Conservation (phyloP, 2,113 vertebrate genomes). For the Psophia crepitans region DNA sequence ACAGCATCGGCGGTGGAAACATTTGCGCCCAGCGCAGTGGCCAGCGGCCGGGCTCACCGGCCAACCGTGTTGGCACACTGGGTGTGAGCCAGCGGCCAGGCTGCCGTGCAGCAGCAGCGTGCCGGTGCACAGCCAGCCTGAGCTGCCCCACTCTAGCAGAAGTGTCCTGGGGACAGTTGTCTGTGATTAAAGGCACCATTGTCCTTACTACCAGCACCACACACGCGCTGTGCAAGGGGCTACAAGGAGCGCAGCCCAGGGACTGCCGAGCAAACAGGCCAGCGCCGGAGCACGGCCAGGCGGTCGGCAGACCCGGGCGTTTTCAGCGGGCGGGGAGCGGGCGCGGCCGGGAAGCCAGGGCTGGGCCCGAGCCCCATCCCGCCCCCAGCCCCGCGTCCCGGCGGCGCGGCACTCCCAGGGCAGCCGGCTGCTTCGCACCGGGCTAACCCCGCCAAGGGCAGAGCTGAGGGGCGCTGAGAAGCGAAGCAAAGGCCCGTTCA, state of each 20-base stretch:
- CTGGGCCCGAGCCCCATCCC: no score
- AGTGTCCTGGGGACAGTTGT: not conserved
- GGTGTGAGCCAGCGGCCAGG: not conserved
- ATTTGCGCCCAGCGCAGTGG: rapidly evolving
- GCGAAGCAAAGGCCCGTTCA: rapidly evolving
- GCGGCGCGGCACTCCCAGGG: not conserved
- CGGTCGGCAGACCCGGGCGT: not conserved
- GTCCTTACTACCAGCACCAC: rapidly evolving
- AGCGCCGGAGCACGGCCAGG: not conserved
- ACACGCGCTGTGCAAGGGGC: not conserved
- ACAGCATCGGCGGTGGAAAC: no score
- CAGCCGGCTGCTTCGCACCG: rapidly evolving
- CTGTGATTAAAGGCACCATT: not conserved
- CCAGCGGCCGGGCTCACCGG: rapidly evolving
- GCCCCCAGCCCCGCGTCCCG: not conserved
- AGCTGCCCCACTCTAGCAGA: not conserved
- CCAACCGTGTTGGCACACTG: rapidly evolving
- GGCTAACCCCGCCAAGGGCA: rapidly evolving
- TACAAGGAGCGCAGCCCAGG: not conserved
- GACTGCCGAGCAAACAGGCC: not conserved
- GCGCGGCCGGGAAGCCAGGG: not conserved
- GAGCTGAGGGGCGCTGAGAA: rapidly evolving
- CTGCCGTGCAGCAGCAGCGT: not conserved
- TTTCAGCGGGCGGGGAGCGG: not conserved
- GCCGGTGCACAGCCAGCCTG: not conserved